Evolutionary conservation across 37 sponge, comb jelly and placozoan species (phyloP).

Genomic region (Mnemiopsis leidyi): DNA sequence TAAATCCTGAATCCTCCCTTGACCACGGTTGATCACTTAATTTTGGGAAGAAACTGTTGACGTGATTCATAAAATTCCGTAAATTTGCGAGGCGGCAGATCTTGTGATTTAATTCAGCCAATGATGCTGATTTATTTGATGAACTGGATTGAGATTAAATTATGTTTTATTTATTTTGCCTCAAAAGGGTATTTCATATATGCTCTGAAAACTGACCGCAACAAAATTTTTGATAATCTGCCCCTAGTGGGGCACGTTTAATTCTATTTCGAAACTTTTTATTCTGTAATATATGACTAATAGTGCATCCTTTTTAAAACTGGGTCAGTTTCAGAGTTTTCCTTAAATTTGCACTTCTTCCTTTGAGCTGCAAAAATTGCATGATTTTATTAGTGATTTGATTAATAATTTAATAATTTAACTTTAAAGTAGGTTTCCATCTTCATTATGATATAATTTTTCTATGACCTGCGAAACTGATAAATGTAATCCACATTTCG

Average conservation of each 20-base stretch:
- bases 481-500: too few species aligned
- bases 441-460: not conserved
- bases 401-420: slow-evolving; percentile 41
- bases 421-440: not conserved
- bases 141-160: slow-evolving; percentile 37
- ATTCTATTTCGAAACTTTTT: too few species aligned
- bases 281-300: too few species aligned
- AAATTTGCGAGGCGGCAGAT: not conserved
- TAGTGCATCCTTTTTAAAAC: too few species aligned
- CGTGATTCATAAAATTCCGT: not conserved
- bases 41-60: not conserved
- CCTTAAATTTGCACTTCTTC: not conserved
- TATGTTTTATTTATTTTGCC: slow-evolving; percentile 48
- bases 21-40: too few species aligned
- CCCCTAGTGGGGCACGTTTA: too few species aligned
- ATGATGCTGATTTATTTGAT: not conserved
- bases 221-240: too few species aligned
- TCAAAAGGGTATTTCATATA: not conserved
- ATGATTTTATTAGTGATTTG: slow-evolving; percentile 46
- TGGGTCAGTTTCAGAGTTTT: not conserved
- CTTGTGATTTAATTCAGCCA: not conserved
- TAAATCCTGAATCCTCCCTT: too few species aligned
- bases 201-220: not conserved
- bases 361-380: not conserved
- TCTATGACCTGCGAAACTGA: not conserved